phyloP scores from a whole-genome alignment of 2,888 invertebrate species.

The Drosophila yooni region DNA sequence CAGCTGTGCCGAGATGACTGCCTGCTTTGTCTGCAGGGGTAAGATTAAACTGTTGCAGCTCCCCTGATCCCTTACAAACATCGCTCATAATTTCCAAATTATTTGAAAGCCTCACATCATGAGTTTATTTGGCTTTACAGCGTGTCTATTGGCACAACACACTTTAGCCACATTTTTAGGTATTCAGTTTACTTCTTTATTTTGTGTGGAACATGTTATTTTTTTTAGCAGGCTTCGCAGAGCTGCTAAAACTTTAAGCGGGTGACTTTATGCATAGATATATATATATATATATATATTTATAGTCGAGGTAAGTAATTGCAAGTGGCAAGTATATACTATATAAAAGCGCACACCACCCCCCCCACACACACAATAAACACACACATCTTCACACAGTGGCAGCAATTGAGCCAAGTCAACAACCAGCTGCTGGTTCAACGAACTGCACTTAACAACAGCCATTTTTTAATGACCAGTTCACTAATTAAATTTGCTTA shows the following conservation, averaged over 20 bases:
- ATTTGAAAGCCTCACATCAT: neutral
- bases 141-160: slow-evolving; percentile 5
- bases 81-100: neutral
- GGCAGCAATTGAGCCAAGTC: slow-evolving; percentile 24
- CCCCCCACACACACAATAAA: slow-evolving; percentile 4
- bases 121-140: slow-evolving; percentile 1
- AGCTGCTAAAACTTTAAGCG: slow-evolving; percentile 36
- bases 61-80: neutral
- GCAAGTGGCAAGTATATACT: slow-evolving; percentile 39
- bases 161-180: slow-evolving; percentile 1
- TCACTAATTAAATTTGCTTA: slow-evolving; percentile 66
- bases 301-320: slow-evolving; percentile 38
- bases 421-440: slow-evolving; percentile 56
- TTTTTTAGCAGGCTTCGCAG: slow-evolving; percentile 35
- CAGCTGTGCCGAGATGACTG: neutral
- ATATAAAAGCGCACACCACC: slow-evolving; percentile 18
- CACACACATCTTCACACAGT: neutral
- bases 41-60: neutral
- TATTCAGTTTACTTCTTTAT: slow-evolving; percentile 16
- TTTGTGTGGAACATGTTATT: slow-evolving; percentile 28
- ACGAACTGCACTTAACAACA: slow-evolving; percentile 51
- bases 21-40: neutral
- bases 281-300: neutral
- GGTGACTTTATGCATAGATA: slow-evolving; percentile 29
- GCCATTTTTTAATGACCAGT: slow-evolving; percentile 44